Evolutionary conservation across 2,888 invertebrate genomes (phyloP), one percentile per base, ranked within the genome.

Genomic region (Hirtodrosophila duncani): DNA sequence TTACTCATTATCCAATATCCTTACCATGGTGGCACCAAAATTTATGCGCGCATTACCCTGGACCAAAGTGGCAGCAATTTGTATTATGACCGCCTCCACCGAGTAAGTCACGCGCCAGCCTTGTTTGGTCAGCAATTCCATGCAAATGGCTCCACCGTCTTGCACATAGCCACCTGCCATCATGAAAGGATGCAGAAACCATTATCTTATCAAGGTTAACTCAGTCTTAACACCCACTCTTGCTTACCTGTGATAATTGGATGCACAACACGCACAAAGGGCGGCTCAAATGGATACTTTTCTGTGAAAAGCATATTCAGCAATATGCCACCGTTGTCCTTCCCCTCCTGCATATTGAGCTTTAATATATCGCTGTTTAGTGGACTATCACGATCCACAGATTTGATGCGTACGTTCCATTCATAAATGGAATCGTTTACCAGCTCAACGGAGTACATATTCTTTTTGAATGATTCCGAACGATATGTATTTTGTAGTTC

Each of bases 81-180:
- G 99, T 93, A 99, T 95, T 80, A 99, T 98, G 11, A 99, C 95
- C 9, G 99, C 98, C 88, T 99, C 99, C 53, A 99, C 95, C 5
- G 98, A 98, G 88, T 99, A 99, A 8, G 99, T 99, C 56, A 97
- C 97, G 80, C 98, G 98, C 99, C 99, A 99, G 67, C 99, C 99
- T 88, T 96, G 99, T 88, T 98, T 98, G 16, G 99, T 99, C 44
- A 99, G 89, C 65, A 99, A 90, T 87, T 99, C 99, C 99, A 99
- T 99, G 87, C 99, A 99, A 81, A 99, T 98, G 64, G 99, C 99
- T 48, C 98, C 98, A 48, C 99, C 99, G 14, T 98, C 94, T 57
- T 99, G 88, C 45, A 99, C 98, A 88, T 98, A 99, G 63, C 99
- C 99, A 57, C 92, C 92, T 92, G 9, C n/a, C 13, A 43, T n/a